Conservation (phyloP, 2,888 invertebrate species). For the Cantharis nigra region DNA sequence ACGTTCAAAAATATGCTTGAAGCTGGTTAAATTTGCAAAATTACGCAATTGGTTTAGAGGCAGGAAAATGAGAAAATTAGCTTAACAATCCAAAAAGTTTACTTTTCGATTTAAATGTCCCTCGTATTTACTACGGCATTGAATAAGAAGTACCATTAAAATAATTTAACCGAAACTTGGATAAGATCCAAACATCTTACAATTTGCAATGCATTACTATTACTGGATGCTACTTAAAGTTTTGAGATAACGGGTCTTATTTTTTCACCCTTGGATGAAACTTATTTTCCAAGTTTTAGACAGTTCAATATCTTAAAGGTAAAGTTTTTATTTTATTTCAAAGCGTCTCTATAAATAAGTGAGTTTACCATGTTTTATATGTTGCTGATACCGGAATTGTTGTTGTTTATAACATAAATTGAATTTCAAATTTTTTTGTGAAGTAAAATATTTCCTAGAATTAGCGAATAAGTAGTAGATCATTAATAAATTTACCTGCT, state of each 20-base stretch:
- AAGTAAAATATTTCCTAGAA: background rate
- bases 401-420: background rate
- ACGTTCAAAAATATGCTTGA: background rate
- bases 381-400: background rate
- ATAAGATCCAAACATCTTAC: background rate
- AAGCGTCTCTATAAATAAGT: background rate
- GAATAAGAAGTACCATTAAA: background rate
- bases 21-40: background rate
- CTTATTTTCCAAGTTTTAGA: background rate
- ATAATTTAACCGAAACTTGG: background rate
- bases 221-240: background rate
- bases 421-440: background rate
- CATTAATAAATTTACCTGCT: background rate
- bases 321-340: background rate
- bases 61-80: background rate
- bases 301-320: background rate
- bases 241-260: background rate
- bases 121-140: background rate
- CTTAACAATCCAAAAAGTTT: background rate
- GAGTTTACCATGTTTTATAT: background rate
- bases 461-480: background rate
- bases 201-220: background rate
- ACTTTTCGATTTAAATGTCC: background rate
- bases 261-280: background rate
- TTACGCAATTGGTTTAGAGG: background rate